Percentiles rank a stretch among this genome's conserved stretches.
phyloP scores from a whole-genome alignment of 2,888 invertebrate species.

The Coelogynopora nodosa region DNA sequence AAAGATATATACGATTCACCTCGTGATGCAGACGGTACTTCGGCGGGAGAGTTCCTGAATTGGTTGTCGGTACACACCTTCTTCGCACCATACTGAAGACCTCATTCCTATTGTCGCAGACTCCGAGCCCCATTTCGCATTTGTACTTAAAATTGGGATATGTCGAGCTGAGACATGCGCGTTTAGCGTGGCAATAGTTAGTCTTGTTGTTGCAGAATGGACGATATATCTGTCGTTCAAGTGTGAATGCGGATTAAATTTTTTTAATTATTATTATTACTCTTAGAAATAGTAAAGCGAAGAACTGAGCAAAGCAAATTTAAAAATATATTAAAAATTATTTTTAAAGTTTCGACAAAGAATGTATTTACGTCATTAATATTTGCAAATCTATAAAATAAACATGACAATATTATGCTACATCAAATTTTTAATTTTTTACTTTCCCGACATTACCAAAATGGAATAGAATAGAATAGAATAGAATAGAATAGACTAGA shows the following conservation, averaged over 20 bases:
- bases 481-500: too few species aligned
- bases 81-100: background rate
- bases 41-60: background rate
- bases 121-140: background rate
- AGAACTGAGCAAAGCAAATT: too few species aligned
- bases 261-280: background rate
- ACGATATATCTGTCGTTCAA: background rate
- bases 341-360: too few species aligned
- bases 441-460: too few species aligned
- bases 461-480: too few species aligned
- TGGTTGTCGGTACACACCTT: background rate
- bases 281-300: background rate
- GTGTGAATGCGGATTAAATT: background rate
- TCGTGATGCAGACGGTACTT: background rate
- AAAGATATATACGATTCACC: too few species aligned
- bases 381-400: too few species aligned
- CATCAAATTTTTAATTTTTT: too few species aligned
- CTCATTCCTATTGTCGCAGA: background rate
- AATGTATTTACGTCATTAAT: too few species aligned
- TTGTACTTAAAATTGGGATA: background rate
- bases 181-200: background rate
- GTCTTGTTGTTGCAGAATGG: background rate
- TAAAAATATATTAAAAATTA: too few species aligned
- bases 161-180: background rate
- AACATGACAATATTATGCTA: too few species aligned